These are phyloP conservation scores for Magallana ariakensis DNA, from an alignment of 1,140 invertebrate genomes.

Conservation along the genomic window DNA sequence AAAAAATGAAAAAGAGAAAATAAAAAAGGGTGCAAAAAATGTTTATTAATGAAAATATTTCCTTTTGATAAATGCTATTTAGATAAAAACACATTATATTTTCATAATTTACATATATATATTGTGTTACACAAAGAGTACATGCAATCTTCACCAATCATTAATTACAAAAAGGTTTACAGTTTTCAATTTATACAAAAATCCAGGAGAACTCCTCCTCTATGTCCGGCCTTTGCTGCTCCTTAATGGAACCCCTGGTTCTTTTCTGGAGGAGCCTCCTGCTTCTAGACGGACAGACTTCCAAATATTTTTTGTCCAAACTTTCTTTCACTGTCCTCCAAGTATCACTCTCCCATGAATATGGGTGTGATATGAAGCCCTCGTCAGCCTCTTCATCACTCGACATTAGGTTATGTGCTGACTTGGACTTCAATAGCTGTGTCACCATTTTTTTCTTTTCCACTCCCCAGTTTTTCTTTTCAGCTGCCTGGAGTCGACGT, in stretches of 20 bases:
- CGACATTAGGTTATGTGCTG: not conserved
- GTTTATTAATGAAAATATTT: not conserved
- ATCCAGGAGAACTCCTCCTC: constrained; percentile 9
- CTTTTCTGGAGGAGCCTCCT: constrained; percentile 22
- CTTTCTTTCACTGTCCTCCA: not conserved
- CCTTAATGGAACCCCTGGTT: not conserved
- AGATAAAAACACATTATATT: not conserved
- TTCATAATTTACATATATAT: not conserved
- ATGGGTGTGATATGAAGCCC: constrained; percentile 22
- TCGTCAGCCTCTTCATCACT: not conserved
- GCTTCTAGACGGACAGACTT: constrained; percentile 17
- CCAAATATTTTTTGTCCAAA: constrained; percentile 37
- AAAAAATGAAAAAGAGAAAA: not conserved
- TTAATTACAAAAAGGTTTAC: no score
- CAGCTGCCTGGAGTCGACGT: not conserved
- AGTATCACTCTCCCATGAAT: constrained; percentile 10
- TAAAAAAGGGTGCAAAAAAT: not conserved
- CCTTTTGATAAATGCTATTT: not conserved
- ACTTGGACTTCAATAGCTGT: not conserved
- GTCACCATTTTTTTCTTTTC: not conserved
- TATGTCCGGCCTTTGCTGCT: not conserved
- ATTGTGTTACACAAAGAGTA: not conserved
- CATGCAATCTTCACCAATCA: no score
- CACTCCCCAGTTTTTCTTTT: not conserved
- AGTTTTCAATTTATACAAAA: constrained; percentile 1